Evolutionary conservation across 2,113 vertebrate genomes (phyloP).

Genomic region (Clarias batrachus): DNA sequence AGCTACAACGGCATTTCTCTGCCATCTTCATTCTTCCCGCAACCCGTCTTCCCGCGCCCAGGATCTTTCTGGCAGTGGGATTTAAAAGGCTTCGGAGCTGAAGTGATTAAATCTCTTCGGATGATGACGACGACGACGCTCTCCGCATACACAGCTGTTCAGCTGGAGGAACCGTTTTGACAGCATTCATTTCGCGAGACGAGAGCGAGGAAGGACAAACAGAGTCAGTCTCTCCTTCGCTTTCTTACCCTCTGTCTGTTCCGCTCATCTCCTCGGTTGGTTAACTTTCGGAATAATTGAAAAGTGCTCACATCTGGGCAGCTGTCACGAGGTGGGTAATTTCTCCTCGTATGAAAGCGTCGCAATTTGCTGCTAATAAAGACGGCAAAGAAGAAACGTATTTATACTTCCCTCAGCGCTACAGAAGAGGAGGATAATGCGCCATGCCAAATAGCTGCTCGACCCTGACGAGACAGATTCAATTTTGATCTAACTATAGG

Average conservation of each 20-base stretch:
- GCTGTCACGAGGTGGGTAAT: conserved; percentile 56
- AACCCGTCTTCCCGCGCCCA: conserved; percentile 17
- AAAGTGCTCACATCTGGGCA: conserved; percentile 58
- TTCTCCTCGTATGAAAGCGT: conserved; percentile 56
- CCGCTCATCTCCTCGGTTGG: conserved; percentile 42
- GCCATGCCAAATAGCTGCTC: neutral
- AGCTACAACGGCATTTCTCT: conserved; percentile 49
- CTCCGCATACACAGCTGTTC: conserved; percentile 41
- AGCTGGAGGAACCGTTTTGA: conserved; percentile 48
- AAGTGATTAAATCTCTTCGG: conserved; percentile 51
- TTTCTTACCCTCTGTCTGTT: conserved; percentile 20
- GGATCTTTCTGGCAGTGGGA: conserved; percentile 33
- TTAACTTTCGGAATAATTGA: conserved; percentile 60
- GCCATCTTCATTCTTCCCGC: neutral
- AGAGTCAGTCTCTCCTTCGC: neutral
- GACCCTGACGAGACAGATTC: neutral
- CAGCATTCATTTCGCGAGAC: conserved; percentile 49
- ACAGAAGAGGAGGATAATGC: neutral
- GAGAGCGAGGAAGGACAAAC: conserved; percentile 35
- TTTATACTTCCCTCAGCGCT: neutral
- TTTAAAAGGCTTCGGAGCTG: conserved; percentile 49
- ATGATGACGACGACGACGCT: conserved; percentile 40
- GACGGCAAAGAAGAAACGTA: conserved; percentile 30
- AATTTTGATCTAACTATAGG: neutral
- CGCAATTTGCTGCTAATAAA: conserved; percentile 56